phyloP scores from a whole-genome alignment of 2,888 invertebrate species.

The Diarsia rubi region DNA sequence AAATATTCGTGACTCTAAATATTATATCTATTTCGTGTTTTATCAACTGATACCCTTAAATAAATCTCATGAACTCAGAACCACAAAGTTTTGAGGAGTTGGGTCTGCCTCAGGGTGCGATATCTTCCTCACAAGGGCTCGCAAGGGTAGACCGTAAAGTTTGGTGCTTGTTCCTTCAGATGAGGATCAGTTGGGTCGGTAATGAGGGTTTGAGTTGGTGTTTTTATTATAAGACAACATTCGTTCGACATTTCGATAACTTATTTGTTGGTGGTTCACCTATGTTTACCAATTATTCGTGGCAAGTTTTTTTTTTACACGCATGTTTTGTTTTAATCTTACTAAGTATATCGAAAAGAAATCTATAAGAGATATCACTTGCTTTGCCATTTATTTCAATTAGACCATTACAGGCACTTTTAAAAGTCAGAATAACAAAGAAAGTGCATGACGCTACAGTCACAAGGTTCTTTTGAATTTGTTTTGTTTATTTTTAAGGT shows the following conservation, averaged over 20 bases:
- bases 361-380: no score
- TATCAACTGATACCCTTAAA: slow-evolving; percentile 17
- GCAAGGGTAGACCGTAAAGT: slow-evolving; percentile 32
- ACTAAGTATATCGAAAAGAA: no score
- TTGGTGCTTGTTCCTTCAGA: slow-evolving; percentile 12
- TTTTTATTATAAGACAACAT: slow-evolving; percentile 24
- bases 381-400: no score
- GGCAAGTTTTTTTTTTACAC: neutral
- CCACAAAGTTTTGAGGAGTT: slow-evolving; percentile 24
- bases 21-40: slow-evolving; percentile 6
- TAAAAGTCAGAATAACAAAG: no score
- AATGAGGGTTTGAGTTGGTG: slow-evolving; percentile 21
- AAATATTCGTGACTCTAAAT: neutral
- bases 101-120: slow-evolving; percentile 21
- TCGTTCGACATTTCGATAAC: neutral
- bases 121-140: slow-evolving; percentile 4
- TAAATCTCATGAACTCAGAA: slow-evolving; percentile 7
- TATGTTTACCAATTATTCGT: slow-evolving; percentile 1
- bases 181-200: slow-evolving; percentile 13
- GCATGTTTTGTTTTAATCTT: no score
- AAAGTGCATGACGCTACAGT: no score
- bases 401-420: no score
- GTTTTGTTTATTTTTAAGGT: no score
- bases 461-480: no score
- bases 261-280: neutral